Evolutionary conservation across 2,797 vertebrate species (phyloP).

Genomic region (Poeciliopsis infans): DNA sequence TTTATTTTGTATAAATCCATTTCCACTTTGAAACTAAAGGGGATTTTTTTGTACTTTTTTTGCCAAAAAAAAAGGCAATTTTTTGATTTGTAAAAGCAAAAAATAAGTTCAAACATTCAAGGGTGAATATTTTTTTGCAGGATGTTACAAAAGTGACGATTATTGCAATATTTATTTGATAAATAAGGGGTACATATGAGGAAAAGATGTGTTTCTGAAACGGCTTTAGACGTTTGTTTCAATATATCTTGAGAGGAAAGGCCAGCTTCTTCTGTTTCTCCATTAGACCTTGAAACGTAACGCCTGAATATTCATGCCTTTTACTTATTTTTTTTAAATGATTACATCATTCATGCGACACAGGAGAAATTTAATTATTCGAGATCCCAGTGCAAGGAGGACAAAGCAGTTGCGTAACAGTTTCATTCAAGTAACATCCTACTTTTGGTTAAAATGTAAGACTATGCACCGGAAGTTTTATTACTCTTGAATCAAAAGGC

Average conservation of each 20-base stretch:
- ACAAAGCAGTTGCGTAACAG: background rate
- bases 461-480: background rate
- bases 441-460: background rate
- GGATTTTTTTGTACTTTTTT: too few species aligned
- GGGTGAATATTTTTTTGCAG: background rate
- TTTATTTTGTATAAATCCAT: background rate
- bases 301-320: background rate
- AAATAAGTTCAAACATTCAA: background rate
- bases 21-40: background rate
- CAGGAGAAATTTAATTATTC: background rate
- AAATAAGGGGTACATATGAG: background rate
- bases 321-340: background rate
- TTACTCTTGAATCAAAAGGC: background rate
- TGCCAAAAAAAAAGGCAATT: too few species aligned
- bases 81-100: background rate
- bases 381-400: background rate
- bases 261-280: background rate
- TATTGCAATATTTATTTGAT: background rate
- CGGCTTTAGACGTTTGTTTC: background rate
- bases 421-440: background rate
- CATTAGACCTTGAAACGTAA: background rate
- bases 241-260: background rate
- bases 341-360: background rate
- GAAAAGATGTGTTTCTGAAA: background rate
- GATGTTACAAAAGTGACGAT: background rate